A percentile compares a stretch with the other conserved stretches of the same genome.
Conservation (phyloP, 2,888 invertebrate genomes). For the Sipunculus nudus region DNA sequence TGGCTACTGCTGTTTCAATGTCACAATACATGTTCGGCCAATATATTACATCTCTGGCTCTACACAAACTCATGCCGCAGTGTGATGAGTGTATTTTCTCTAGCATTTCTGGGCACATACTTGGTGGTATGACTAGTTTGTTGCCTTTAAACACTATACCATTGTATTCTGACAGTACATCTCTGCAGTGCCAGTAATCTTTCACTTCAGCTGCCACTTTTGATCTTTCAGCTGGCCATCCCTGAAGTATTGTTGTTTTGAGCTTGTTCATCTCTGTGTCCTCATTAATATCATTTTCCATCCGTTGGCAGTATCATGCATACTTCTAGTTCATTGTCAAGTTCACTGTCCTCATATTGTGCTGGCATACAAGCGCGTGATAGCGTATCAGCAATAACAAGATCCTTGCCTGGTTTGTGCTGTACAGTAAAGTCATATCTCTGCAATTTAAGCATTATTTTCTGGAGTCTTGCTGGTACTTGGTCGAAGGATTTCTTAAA, state of each 20-base stretch:
- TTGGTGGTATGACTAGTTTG: conserved; percentile 13
- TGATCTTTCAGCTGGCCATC: conserved; percentile 10
- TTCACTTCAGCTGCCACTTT: neutral
- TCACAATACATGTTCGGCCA: conserved; percentile 13
- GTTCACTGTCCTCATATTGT: neutral
- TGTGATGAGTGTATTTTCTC: conserved; percentile 15
- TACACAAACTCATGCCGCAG: conserved; percentile 10
- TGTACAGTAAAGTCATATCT: neutral
- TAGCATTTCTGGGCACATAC: conserved; percentile 15
- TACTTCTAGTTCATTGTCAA: neutral
- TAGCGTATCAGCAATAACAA: conserved; percentile 2
- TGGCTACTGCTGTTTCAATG: neutral
- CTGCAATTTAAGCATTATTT: neutral
- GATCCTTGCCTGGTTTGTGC: neutral
- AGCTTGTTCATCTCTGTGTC: conserved; percentile 2
- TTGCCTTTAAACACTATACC: conserved; percentile 16
- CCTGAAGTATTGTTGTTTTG: neutral
- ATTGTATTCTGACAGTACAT: conserved; percentile 5
- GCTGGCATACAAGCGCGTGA: neutral
- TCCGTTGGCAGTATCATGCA: neutral
- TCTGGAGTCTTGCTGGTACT: neutral
- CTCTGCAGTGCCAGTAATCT: neutral
- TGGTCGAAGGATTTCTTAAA: neutral
- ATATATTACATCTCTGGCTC: conserved; percentile 15
- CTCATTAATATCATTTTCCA: neutral